These are phyloP conservation scores for Sapajus apella DNA, from an alignment of 2,113 vertebrate species.

Conservation along the genomic window DNA sequence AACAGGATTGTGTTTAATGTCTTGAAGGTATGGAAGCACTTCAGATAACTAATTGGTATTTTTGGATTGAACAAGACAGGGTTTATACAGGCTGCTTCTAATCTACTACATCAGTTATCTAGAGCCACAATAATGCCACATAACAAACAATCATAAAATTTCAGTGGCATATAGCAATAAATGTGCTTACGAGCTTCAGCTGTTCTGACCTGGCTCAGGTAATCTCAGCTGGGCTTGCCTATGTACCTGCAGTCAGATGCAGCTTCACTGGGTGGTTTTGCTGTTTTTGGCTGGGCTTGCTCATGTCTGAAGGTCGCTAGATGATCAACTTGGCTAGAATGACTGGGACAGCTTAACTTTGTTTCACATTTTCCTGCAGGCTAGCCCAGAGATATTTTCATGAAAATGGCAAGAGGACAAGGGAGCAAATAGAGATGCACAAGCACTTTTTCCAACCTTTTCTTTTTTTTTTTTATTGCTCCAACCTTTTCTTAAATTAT, in stretches of 20 bases:
- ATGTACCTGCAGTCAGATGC: background rate
- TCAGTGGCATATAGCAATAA: background rate
- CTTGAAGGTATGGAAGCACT: slow-evolving; percentile 14
- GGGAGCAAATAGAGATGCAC: background rate
- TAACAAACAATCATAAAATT: slow-evolving; percentile 44
- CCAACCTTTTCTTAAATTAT: background rate
- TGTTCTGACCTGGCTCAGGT: background rate
- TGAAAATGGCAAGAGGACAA: background rate
- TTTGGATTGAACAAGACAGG: background rate
- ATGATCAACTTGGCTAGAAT: background rate
- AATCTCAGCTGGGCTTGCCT: background rate
- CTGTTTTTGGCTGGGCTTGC: background rate
- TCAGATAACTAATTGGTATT: slow-evolving; percentile 1
- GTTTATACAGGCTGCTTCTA: background rate
- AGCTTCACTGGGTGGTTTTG: background rate
- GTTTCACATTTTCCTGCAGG: background rate
- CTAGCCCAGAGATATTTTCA: background rate
- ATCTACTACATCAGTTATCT: background rate
- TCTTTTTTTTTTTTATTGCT: background rate
- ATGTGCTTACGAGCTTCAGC: slow-evolving; percentile 13
- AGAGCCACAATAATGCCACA: background rate
- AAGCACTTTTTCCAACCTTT: background rate
- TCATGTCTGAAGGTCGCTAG: too few relatives aligned
- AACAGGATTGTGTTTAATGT: background rate
- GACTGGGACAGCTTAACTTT: background rate